Evolutionary conservation across 2,888 invertebrate genomes (phyloP), one percentile per base, ranked within the genome.

Genomic region (Drosophila paracracens): DNA sequence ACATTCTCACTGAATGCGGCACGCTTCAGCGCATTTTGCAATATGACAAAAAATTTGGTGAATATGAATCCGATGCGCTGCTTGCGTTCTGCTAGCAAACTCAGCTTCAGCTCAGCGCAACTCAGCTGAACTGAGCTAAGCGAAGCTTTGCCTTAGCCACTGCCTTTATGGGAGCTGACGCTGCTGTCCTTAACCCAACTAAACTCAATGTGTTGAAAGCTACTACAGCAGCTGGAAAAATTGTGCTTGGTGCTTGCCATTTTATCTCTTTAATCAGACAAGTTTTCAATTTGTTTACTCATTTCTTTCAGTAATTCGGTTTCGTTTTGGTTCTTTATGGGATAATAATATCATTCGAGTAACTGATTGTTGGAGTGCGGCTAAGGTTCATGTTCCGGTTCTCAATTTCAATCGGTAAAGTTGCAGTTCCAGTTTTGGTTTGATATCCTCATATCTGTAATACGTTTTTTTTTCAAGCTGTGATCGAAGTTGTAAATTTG

Each of bases 21-120:
- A 85, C 73, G 82, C 85, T 65, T 79, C 77, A 82, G 80, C 66
- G 88, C 80, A 77, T 72, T 74, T 73, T 82, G 88, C 80, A 87
- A 84, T 87, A 76, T 84, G 89, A 84, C 81, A 70, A 74, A 76
- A 81, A 69, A 29, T 71, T 56, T 52, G 27, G n/a, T 50, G 35
- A 8, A 13, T 64, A 71, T 57, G 61, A 76, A 70, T 66, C 72
- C 46, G 52, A 59, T 70, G 50, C 46, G 56, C 36, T 57, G 21
- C 57, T 62, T 27, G 58, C 36, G 25, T 54, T 29, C 33, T 33
- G 52, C 33, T 48, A 5, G 8, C 25, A 50, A 27, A 31, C 40
- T 36, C 40, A 60, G 25, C 40, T n/a, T 31, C 53, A 73, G 29
- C 66, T 31, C 46, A 63, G 16, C 68, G 33, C 56, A 56, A 74